Conservation (phyloP, 2,797 vertebrate genomes). For the Urocyon cinereoargenteus region DNA sequence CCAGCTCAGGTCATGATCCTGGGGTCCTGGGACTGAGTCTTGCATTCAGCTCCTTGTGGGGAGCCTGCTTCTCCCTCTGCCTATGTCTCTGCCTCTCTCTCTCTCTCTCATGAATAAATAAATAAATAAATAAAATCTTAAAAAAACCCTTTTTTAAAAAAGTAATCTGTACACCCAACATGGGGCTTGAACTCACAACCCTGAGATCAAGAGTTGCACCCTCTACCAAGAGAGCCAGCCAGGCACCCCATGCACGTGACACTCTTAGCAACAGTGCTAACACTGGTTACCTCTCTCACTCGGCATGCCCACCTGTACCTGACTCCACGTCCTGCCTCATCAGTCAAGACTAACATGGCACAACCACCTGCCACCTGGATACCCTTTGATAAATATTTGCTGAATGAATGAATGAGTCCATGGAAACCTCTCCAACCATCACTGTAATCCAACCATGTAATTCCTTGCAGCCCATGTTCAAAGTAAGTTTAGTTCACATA, state of each 20-base stretch:
- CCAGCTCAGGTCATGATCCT: no score
- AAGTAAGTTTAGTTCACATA: not conserved
- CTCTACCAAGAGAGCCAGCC: not conserved
- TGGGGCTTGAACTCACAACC: not conserved
- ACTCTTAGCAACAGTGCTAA: no score
- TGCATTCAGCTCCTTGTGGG: no score
- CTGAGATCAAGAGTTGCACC: not conserved
- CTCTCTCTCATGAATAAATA: no score
- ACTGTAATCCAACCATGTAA: not conserved
- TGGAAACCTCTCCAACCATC: not conserved
- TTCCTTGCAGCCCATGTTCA: not conserved
- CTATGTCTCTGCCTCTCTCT: no score
- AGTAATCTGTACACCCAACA: not conserved
- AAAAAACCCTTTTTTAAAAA: not conserved
- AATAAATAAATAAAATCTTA: no score
- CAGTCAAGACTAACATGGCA: not conserved
- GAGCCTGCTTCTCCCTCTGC: no score
- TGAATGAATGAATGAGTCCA: not conserved
- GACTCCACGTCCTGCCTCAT: not conserved
- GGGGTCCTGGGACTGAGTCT: no score
- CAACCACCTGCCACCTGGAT: not conserved
- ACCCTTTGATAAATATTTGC: not conserved
- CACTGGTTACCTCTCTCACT: accelerated
- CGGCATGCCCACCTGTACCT: not conserved
- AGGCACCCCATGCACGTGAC: not conserved